phyloP scores from a whole-genome alignment of 1,140 invertebrate genomes.

The Leptinotarsa defecta region DNA sequence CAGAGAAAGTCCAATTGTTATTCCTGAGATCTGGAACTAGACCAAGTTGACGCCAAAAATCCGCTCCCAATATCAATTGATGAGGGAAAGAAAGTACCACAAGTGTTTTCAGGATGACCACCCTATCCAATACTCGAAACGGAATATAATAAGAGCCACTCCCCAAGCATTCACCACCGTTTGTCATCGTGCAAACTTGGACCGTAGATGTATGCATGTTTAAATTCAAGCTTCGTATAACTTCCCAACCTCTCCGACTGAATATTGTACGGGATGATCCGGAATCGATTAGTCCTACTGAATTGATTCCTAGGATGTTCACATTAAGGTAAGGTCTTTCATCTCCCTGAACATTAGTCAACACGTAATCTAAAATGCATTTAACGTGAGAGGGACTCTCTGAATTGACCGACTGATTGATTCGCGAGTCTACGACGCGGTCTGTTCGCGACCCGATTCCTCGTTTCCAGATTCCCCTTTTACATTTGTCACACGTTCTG shows the following conservation, averaged over 20 bases:
- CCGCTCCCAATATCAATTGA: slow-evolving; percentile 17
- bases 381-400: neutral
- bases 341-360: neutral
- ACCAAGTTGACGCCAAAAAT: slow-evolving; percentile 21
- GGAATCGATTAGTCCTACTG: slow-evolving; percentile 11
- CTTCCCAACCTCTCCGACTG: neutral
- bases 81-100: slow-evolving; percentile 13
- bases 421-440: slow-evolving; percentile 1
- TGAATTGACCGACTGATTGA: neutral
- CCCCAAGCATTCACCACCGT: slow-evolving; percentile 10
- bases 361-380: slow-evolving; percentile 17
- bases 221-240: neutral
- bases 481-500: neutral
- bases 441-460: neutral
- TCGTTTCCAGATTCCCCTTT: slow-evolving; percentile 3
- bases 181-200: neutral
- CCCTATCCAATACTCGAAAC: neutral
- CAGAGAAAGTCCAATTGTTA: slow-evolving; percentile 10
- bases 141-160: slow-evolving; percentile 8
- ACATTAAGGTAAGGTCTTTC: slow-evolving; percentile 14
- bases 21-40: neutral
- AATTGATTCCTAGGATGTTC: neutral
- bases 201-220: neutral
- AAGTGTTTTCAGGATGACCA: neutral
- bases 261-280: slow-evolving; percentile 10